A percentile compares a stretch with the other conserved stretches of the same genome.
These are phyloP conservation scores for Bombus waltoni DNA, from an alignment of 1,140 invertebrate genomes.

Conservation along the genomic window DNA sequence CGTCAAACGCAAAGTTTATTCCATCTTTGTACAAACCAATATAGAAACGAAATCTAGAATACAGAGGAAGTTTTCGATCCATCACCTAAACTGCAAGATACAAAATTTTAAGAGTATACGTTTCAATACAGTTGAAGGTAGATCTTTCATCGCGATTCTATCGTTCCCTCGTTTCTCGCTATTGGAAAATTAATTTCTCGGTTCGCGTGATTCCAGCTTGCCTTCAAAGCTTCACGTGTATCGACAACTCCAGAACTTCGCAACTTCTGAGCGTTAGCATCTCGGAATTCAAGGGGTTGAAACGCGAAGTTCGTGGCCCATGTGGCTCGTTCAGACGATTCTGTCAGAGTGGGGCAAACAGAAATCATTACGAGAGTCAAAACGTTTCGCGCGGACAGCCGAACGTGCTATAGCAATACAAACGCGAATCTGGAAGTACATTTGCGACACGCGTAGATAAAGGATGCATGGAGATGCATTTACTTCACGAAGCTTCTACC, in stretches of 20 bases:
- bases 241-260: neutral
- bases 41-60: too few species aligned
- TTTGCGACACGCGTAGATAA: neutral
- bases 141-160: neutral
- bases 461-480: neutral
- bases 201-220: neutral
- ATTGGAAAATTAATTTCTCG: conserved; percentile 32
- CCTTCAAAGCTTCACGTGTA: neutral
- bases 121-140: neutral
- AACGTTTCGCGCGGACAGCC: conserved; percentile 31
- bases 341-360: conserved; percentile 9
- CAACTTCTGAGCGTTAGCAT: neutral
- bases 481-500: neutral
- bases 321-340: conserved; percentile 38
- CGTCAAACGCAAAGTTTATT: neutral
- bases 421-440: conserved; percentile 5
- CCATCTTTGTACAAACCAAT: too few species aligned
- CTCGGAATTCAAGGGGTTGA: conserved; percentile 6
- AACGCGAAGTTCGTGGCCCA: conserved; percentile 40
- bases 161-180: neutral
- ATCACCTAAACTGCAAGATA: too few species aligned
- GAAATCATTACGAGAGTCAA: conserved; percentile 45
- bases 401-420: conserved; percentile 29
- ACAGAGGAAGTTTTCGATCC: neutral
- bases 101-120: neutral